Evolutionary conservation across 2,797 vertebrate species (phyloP).

Genomic region (Pogoniulus pusillus): DNA sequence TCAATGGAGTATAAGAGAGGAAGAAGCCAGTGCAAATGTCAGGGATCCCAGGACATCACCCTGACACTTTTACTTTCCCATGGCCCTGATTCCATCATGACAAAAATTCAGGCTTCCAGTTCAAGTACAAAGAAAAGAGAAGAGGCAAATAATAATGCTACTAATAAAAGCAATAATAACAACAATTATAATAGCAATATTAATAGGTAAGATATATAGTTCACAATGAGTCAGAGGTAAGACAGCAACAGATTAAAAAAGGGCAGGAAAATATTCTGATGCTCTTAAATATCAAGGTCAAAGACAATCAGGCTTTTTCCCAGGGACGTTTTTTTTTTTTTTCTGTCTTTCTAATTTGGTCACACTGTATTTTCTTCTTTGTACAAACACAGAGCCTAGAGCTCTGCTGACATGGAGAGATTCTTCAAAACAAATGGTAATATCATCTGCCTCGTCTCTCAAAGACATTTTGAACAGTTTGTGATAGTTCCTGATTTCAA

Average conservation of each 20-base stretch:
- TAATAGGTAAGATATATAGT: background rate
- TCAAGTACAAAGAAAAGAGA: background rate
- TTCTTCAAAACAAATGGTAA: slow-evolving; percentile 1
- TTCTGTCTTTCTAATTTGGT: background rate
- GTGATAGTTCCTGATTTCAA: background rate
- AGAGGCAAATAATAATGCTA: background rate
- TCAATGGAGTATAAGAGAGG: background rate
- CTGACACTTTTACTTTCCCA: background rate
- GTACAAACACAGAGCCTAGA: background rate
- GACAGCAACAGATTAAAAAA: background rate
- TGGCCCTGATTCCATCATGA: background rate
- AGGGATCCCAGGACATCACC: background rate
- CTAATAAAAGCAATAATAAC: background rate
- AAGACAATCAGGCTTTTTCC: background rate
- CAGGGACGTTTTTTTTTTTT: background rate
- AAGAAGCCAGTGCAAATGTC: background rate
- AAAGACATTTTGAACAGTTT: background rate
- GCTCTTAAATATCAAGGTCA: background rate
- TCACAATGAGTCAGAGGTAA: background rate
- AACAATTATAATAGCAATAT: background rate
- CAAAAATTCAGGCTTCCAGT: background rate
- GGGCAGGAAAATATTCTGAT: background rate
- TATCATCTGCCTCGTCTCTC: background rate
- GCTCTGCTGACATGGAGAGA: background rate
- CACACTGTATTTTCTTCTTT: background rate